A percentile compares a stretch with the other conserved stretches of the same genome.
phyloP scores from a whole-genome alignment of 2,113 vertebrate genomes.

The Carassius carassius region DNA sequence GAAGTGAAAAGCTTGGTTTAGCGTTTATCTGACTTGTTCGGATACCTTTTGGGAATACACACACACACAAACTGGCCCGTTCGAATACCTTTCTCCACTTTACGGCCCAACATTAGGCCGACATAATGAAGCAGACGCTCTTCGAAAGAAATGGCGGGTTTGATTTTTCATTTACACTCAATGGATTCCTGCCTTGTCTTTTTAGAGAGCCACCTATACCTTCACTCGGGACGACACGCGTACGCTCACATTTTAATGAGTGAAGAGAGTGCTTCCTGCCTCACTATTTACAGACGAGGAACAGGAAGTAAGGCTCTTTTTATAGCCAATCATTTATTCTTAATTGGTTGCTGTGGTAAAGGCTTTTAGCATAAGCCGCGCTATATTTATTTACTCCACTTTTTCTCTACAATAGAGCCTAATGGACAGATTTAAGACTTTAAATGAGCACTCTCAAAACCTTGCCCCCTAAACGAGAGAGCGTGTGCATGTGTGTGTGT shows the following conservation, averaged over 20 bases:
- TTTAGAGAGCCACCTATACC: slow-evolving; percentile 75
- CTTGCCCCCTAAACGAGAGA: slow-evolving; percentile 52
- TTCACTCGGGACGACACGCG: slow-evolving; percentile 37
- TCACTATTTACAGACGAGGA: slow-evolving; percentile 89
- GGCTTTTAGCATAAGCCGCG: slow-evolving; percentile 93
- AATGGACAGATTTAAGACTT: slow-evolving; percentile 89
- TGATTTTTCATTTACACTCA: slow-evolving; percentile 94
- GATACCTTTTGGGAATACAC: slow-evolving; percentile 10
- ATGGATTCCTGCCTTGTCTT: slow-evolving; percentile 90
- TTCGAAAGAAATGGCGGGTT: slow-evolving; percentile 87
- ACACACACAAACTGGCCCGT: slow-evolving; percentile 78
- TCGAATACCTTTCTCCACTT: slow-evolving; percentile 86
- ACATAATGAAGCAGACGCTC: slow-evolving; percentile 92
- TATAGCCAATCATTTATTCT: slow-evolving; percentile 83
- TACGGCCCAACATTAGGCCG: slow-evolving; percentile 88
- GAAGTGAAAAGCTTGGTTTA: slow-evolving; percentile 88
- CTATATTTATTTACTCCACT: slow-evolving; percentile 89
- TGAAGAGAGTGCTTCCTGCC: slow-evolving; percentile 52
- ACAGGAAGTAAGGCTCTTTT: slow-evolving; percentile 86
- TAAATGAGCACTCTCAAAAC: slow-evolving; percentile 83
- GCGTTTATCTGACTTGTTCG: slow-evolving; percentile 42
- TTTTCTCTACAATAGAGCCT: slow-evolving; percentile 90
- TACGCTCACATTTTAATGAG: slow-evolving; percentile 76
- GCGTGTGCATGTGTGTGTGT: not conserved
- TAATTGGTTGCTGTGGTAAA: slow-evolving; percentile 85